A percentile compares a stretch with the other conserved stretches of the same genome.
These are phyloP conservation scores for Xestoiulus laeticollis DNA, from an alignment of 2,888 invertebrate species.

Conservation along the genomic window DNA sequence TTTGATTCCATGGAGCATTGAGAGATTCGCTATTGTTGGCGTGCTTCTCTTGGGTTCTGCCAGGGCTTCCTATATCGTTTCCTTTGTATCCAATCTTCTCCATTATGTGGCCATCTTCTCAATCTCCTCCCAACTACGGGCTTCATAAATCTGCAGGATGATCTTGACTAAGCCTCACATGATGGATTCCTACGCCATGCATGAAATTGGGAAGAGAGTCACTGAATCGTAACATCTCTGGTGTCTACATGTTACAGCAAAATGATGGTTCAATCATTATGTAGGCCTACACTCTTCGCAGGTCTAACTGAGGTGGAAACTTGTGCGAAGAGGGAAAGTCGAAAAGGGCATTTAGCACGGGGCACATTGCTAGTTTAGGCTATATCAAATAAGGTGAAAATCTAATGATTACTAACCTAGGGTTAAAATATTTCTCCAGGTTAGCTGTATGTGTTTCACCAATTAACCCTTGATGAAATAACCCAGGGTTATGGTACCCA, in stretches of 20 bases:
- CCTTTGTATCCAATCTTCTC: constrained; percentile 41
- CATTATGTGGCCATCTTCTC: constrained; percentile 25
- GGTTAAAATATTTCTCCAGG: too few species aligned
- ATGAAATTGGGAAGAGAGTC: constrained; percentile 51
- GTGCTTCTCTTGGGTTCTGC: neutral
- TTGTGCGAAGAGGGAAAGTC: neutral
- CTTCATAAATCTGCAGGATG: constrained; percentile 48
- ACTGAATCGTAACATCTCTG: constrained; percentile 48
- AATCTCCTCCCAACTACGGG: constrained; percentile 1
- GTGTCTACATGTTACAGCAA: constrained; percentile 39
- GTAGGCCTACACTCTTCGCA: constrained; percentile 18
- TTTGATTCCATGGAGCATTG: constrained; percentile 7
- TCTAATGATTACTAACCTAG: too few species aligned
- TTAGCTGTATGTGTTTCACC: too few species aligned
- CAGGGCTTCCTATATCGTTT: neutral
- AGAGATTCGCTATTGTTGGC: constrained; percentile 19
- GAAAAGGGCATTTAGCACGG: neutral
- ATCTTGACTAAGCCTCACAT: constrained; percentile 50
- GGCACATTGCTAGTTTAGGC: neutral
- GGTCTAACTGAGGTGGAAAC: neutral
- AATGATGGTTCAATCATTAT: constrained; percentile 43
- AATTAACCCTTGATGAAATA: too few species aligned
- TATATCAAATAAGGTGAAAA: too few species aligned
- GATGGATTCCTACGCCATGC: constrained; percentile 50
- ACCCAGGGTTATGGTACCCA: too few species aligned